Evolutionary conservation across 2,888 invertebrate species (phyloP).

Genomic region (Sturmia bella): DNA sequence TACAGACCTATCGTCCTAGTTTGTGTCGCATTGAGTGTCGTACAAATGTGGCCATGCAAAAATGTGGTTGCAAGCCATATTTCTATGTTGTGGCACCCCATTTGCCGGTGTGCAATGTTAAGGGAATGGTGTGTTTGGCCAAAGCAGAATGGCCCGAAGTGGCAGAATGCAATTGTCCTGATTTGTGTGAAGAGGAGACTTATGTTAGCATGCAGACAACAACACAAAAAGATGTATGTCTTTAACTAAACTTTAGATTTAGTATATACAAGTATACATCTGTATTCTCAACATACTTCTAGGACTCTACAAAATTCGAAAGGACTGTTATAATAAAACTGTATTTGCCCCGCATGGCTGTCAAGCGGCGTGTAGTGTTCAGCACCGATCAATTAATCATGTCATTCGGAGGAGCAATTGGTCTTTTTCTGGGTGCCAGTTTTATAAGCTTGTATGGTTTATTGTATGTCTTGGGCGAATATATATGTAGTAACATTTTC

Average conservation of each 20-base stretch:
- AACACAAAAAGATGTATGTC: conserved; percentile 74
- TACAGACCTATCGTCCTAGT: conserved; percentile 76
- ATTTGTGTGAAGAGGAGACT: conserved; percentile 74
- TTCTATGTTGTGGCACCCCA: conserved; percentile 76
- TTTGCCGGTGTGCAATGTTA: conserved; percentile 74
- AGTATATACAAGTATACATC: not conserved
- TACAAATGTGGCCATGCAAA: conserved; percentile 75
- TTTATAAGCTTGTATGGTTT: conserved; percentile 77
- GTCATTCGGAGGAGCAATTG: conserved; percentile 80
- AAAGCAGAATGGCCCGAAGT: conserved; percentile 73
- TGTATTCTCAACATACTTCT: conserved; percentile 6
- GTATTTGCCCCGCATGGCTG: conserved; percentile 76
- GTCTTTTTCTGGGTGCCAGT: conserved; percentile 81
- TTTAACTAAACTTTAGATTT: not conserved
- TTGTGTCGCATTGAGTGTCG: conserved; percentile 79
- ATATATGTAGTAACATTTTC: conserved; percentile 46
- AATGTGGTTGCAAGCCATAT: conserved; percentile 79
- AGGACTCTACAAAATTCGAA: conserved; percentile 74
- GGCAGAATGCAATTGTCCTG: conserved; percentile 75
- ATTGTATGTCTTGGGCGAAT: conserved; percentile 71
- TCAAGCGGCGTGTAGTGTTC: conserved; percentile 78
- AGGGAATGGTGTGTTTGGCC: conserved; percentile 77
- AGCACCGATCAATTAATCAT: conserved; percentile 79
- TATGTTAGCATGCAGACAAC: conserved; percentile 73
- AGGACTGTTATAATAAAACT: conserved; percentile 74